Conservation (phyloP, 2,797 vertebrate genomes). For the Gymnopithys bicolor region DNA sequence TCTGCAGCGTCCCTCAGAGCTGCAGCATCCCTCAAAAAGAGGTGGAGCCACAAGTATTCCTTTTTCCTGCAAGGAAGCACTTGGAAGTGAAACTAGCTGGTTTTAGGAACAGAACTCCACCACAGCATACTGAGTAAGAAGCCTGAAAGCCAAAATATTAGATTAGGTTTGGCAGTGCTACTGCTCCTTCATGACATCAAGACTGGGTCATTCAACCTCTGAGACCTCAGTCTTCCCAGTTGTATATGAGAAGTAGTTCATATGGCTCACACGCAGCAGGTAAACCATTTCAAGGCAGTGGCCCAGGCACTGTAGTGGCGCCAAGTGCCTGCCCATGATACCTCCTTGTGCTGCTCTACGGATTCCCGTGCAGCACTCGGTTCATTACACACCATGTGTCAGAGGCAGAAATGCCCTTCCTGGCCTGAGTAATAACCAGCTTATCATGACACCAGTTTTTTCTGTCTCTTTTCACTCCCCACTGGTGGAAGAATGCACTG, state of each 20-base stretch:
- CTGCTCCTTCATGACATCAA: not conserved
- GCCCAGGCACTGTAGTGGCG: not conserved
- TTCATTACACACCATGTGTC: rapidly evolving
- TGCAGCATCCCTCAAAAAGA: rapidly evolving
- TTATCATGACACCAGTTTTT: not conserved
- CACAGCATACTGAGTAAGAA: not conserved
- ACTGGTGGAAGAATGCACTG: not conserved
- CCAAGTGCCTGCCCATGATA: rapidly evolving
- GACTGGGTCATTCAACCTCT: not conserved
- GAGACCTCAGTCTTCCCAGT: not conserved
- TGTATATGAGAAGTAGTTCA: not conserved
- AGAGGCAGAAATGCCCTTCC: not conserved
- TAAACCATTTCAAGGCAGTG: not conserved
- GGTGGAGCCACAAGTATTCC: not conserved
- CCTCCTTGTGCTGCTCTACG: rapidly evolving
- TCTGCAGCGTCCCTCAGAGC: not conserved
- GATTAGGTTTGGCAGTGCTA: not conserved
- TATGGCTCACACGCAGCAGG: rapidly evolving
- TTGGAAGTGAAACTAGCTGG: not conserved
- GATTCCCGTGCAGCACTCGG: rapidly evolving
- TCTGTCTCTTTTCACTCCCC: not conserved
- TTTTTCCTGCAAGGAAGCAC: not conserved
- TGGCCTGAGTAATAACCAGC: not conserved
- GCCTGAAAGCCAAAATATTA: not conserved
- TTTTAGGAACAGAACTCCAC: not conserved